phyloP scores from a whole-genome alignment of 2,113 vertebrate genomes.

The Chrysochloris asiatica region DNA sequence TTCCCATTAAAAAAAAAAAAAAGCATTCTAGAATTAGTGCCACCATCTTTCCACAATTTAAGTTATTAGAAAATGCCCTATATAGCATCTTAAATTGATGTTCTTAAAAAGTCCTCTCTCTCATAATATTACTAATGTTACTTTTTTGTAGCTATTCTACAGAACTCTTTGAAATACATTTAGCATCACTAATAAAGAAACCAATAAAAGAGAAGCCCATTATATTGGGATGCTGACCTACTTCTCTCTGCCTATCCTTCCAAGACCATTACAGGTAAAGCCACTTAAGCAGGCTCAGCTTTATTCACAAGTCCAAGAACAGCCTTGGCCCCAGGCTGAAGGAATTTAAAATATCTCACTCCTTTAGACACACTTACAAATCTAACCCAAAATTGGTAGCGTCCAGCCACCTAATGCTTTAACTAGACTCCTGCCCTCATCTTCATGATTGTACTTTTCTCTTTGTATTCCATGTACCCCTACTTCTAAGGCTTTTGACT shows the following conservation, averaged over 20 bases:
- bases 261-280: background rate
- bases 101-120: constrained; percentile 5
- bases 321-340: background rate
- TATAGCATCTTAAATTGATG: constrained; percentile 23
- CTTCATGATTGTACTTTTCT: background rate
- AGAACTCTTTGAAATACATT: constrained; percentile 43
- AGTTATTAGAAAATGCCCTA: constrained; percentile 46
- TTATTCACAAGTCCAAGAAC: background rate
- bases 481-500: background rate
- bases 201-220: background rate
- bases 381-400: background rate
- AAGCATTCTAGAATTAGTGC: background rate
- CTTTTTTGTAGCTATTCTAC: constrained; percentile 23
- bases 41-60: constrained; percentile 36
- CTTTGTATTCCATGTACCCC: background rate
- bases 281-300: background rate
- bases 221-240: background rate
- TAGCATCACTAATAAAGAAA: constrained; percentile 37
- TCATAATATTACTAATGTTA: constrained; percentile 33
- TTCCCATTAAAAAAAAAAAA: constrained; percentile 45
- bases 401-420: background rate
- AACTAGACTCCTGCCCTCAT: background rate
- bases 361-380: background rate
- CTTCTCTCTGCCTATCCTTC: background rate
- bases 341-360: background rate